Conservation (phyloP, 2,797 vertebrate species). For the Glossophaga mutica region DNA sequence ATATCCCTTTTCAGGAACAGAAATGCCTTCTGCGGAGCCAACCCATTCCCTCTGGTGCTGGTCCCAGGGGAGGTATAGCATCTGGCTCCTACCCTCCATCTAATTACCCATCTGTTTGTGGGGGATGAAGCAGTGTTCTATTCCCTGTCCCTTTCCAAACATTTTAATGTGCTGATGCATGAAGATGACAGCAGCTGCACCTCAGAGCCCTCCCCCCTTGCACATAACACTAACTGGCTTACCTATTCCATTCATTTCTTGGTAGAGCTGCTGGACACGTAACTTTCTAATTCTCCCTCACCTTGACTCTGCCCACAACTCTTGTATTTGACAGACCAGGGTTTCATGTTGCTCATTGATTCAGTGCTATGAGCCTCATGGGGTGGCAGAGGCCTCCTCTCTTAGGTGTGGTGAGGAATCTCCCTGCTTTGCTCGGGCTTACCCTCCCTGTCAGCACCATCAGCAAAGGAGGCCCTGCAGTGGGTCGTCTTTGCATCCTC, state of each 20-base stretch:
- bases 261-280: no score
- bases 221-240: neutral
- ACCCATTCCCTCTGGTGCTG: neutral
- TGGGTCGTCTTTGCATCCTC: neutral
- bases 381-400: neutral
- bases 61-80: neutral
- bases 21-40: slow-evolving; percentile 21
- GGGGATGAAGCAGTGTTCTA: neutral
- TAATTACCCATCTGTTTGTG: slow-evolving; percentile 56
- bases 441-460: neutral
- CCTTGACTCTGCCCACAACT: neutral
- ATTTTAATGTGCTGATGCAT: neutral
- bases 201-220: neutral
- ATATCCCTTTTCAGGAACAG: neutral
- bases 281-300: neutral
- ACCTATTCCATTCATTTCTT: neutral
- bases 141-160: neutral
- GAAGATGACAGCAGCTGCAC: neutral
- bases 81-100: slow-evolving; percentile 37
- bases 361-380: fast-evolving
- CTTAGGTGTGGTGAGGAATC: no score
- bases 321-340: neutral
- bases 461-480: no score
- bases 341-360: neutral
- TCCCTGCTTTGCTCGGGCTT: neutral